A percentile compares a stretch with the other conserved stretches of the same genome.
These are phyloP conservation scores for Poecile atricapillus DNA, from an alignment of 2,113 vertebrate species.

Conservation along the genomic window DNA sequence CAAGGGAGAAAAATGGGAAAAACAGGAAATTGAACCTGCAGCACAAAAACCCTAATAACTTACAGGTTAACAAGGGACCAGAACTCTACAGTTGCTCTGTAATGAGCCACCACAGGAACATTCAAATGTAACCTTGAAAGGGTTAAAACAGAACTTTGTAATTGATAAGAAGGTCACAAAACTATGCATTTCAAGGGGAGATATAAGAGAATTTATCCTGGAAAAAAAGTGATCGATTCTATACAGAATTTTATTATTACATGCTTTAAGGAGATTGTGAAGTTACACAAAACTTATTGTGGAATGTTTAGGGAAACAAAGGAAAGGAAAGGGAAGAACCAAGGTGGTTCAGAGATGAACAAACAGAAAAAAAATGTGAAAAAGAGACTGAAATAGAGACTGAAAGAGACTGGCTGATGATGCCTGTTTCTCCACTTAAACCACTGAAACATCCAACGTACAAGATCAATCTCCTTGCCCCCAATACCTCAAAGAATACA, in stretches of 20 bases:
- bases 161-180: background rate
- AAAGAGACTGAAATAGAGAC: background rate
- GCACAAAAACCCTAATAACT: background rate
- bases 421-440: background rate
- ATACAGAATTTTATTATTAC: background rate
- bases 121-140: background rate
- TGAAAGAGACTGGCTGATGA: background rate
- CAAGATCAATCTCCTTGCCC: background rate
- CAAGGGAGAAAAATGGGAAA: background rate
- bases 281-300: accelerated
- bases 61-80: background rate
- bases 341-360: background rate
- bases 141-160: background rate
- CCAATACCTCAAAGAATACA: background rate
- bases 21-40: background rate
- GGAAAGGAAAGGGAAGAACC: background rate
- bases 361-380: background rate
- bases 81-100: background rate
- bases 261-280: background rate
- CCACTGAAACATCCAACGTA: background rate
- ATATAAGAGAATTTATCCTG: background rate
- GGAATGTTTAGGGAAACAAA: background rate
- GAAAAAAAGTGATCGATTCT: background rate
- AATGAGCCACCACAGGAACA: background rate
- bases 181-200: background rate